Conservation (phyloP, 2,797 vertebrate species). For the Aldrovandia affinis region DNA sequence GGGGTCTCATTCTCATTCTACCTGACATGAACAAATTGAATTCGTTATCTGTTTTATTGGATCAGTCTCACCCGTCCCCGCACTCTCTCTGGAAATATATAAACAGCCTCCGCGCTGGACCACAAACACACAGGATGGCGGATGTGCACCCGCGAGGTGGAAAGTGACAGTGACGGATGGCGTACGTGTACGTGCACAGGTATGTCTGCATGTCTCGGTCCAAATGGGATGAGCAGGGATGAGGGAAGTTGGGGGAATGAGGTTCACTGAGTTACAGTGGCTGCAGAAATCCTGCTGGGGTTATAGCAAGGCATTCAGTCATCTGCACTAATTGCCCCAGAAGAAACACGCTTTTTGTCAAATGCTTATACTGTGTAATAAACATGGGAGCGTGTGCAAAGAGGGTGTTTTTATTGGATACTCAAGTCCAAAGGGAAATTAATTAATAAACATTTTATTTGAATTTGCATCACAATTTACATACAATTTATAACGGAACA, state of each 20-base stretch:
- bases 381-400: background rate
- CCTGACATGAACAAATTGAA: background rate
- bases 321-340: background rate
- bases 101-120: background rate
- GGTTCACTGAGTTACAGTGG: background rate
- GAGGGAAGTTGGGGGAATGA: background rate
- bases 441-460: background rate
- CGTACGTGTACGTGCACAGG: background rate
- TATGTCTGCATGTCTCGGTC: background rate
- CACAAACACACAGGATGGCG: background rate
- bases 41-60: slow-evolving; percentile 2
- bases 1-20: background rate
- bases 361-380: background rate
- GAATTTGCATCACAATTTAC: background rate
- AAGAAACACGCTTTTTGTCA: background rate
- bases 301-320: background rate
- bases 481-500: background rate
- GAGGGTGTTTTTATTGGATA: background rate
- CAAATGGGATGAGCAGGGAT: background rate
- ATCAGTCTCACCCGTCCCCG: background rate
- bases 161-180: background rate
- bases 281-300: background rate
- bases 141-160: background rate
- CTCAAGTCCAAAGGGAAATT: background rate
- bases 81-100: slow-evolving; percentile 3